These are phyloP conservation scores for Heliconius ismenius DNA, from an alignment of 2,888 invertebrate genomes.

Conservation along the genomic window DNA sequence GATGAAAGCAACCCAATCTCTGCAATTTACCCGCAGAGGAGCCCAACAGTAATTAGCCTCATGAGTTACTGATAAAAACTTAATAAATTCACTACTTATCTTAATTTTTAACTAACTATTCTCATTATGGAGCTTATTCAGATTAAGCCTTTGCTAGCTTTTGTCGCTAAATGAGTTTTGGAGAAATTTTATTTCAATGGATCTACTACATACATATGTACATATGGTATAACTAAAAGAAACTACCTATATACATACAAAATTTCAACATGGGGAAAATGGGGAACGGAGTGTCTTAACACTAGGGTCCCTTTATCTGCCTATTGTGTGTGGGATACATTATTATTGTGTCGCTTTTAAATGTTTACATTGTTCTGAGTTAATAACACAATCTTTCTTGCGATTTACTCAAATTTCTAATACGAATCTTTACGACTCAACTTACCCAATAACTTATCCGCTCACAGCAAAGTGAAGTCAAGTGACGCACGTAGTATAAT, in stretches of 20 bases:
- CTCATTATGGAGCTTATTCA: constrained; percentile 17
- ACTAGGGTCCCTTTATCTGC: no score
- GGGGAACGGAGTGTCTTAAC: no score
- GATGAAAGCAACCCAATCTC: constrained; percentile 48
- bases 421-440: not conserved
- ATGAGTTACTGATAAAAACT: constrained; percentile 58
- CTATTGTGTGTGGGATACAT: no score
- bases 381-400: not conserved
- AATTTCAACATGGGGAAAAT: no score
- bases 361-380: not conserved
- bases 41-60: constrained; percentile 63
- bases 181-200: not conserved
- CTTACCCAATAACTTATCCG: not conserved
- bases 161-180: constrained; percentile 11
- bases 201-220: no score
- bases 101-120: constrained; percentile 28
- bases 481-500: constrained; percentile 21
- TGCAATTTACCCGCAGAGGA: constrained; percentile 45
- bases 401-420: not conserved
- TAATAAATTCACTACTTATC: constrained; percentile 41
- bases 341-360: not conserved
- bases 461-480: not conserved
- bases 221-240: no score
- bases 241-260: no score
- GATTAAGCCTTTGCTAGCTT: constrained; percentile 9